A percentile compares a stretch with the other conserved stretches of the same genome.
phyloP scores from a whole-genome alignment of 1,140 invertebrate species.

The Aporrectodea caliginosa region DNA sequence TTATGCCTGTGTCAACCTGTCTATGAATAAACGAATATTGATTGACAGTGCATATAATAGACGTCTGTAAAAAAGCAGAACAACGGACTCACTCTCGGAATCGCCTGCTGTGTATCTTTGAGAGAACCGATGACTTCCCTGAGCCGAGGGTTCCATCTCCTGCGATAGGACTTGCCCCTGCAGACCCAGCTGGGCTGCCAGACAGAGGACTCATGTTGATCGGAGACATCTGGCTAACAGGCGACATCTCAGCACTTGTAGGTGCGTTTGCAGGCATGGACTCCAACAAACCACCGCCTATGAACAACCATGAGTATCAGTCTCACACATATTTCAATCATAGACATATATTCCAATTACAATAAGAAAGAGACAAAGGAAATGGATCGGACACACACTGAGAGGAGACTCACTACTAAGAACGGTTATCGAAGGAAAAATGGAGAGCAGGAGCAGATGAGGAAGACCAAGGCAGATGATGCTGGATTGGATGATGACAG shows the following conservation, averaged over 20 bases:
- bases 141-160: conserved; percentile 38
- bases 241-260: conserved; percentile 50
- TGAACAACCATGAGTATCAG: too few species aligned
- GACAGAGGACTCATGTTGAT: conserved; percentile 52
- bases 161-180: conserved; percentile 48
- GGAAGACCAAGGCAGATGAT: too few species aligned
- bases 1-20: too few species aligned
- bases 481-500: too few species aligned
- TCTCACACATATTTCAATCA: too few species aligned
- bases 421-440: too few species aligned
- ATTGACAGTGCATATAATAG: neutral
- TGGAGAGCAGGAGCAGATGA: too few species aligned
- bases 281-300: conserved; percentile 15
- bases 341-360: too few species aligned
- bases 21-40: neutral
- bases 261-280: conserved; percentile 31
- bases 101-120: conserved; percentile 53
- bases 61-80: neutral
- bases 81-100: conserved; percentile 52
- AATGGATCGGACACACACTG: too few species aligned
- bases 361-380: too few species aligned
- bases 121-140: conserved; percentile 36
- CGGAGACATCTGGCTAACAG: conserved; percentile 53
- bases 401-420: too few species aligned
- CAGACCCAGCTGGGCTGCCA: conserved; percentile 43